These are phyloP conservation scores for Aethina tumida DNA, from an alignment of 1,140 invertebrate species.

Conservation along the genomic window DNA sequence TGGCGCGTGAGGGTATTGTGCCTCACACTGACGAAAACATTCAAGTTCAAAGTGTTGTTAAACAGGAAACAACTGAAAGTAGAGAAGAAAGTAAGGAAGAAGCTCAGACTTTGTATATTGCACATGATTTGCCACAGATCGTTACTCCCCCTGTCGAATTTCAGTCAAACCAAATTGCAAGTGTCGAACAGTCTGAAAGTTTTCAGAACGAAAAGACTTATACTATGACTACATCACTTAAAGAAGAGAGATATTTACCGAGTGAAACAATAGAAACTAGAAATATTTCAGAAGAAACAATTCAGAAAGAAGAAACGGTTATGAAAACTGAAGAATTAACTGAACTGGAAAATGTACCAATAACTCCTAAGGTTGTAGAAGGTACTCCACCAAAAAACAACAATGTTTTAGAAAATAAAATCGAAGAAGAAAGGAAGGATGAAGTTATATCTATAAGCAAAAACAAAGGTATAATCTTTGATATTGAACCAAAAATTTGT, in stretches of 20 bases:
- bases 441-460: conserved; percentile 9
- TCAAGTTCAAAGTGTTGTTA: neutral
- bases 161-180: too few species aligned
- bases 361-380: conserved; percentile 1
- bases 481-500: conserved; percentile 20
- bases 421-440: neutral
- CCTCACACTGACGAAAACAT: conserved; percentile 5
- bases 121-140: too few species aligned
- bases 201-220: too few species aligned
- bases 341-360: neutral
- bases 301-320: neutral
- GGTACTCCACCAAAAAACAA: neutral
- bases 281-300: neutral
- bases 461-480: conserved; percentile 13
- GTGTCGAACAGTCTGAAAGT: too few species aligned
- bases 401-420: neutral
- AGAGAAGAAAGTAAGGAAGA: conserved; percentile 15
- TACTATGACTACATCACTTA: too few species aligned
- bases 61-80: neutral
- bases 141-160: too few species aligned
- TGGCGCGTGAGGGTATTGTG: too few species aligned
- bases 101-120: too few species aligned
- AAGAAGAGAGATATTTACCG: neutral
- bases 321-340: neutral
- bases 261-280: neutral